Base-by-base conservation (phyloP, 2,888 invertebrate genomes). In the Euclidia mi region DNA sequence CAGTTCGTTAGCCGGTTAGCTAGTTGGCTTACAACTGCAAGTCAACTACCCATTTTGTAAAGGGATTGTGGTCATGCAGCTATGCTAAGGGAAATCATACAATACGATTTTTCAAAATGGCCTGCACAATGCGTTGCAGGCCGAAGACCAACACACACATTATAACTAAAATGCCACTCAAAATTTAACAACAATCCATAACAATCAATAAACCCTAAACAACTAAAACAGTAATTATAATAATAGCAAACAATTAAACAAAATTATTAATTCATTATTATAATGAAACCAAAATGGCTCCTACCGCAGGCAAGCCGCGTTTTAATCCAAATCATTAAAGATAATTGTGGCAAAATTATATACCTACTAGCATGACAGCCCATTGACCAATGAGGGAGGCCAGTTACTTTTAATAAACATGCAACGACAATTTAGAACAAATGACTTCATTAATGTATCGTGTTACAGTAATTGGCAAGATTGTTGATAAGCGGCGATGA, bases 261-360 rank as follows among this genome's bases (percentile, higher is more conserved):
- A 18, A 29, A 45, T 14, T 29, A 41, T 34, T 31, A 45, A 65
- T 56, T 69, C 3, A 61, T 53, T 56, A 56, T 45, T 50, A 31
- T 34, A 43, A 17, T 20, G 47, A 52, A 56, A 44, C 28, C 32
- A 57, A 62, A 62, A 67, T 64, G 68, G 51, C 64, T 15, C 10
- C 12, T n/a, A 29, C 48, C 37, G 15, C 56, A 35, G 18, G 7
- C 32, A 10, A 28, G 49, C 67, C 61, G 57, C 71, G 34, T 57
- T 74, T 74, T 67, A 72, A 74, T 74, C 56, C 67, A 64, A 56
- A 59, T 64, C 17, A 70, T 74, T 67, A 57, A 2, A 59, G 53
- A 55, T 66, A 70, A 72, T 76, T 76, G 52, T 60, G 52, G 57
- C 51, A 60, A 70, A 76, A 76, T 74, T 74, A 73, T 67, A 71